Conservation (phyloP, 2,888 invertebrate genomes). For the Mesorhabditis sp. region DNA sequence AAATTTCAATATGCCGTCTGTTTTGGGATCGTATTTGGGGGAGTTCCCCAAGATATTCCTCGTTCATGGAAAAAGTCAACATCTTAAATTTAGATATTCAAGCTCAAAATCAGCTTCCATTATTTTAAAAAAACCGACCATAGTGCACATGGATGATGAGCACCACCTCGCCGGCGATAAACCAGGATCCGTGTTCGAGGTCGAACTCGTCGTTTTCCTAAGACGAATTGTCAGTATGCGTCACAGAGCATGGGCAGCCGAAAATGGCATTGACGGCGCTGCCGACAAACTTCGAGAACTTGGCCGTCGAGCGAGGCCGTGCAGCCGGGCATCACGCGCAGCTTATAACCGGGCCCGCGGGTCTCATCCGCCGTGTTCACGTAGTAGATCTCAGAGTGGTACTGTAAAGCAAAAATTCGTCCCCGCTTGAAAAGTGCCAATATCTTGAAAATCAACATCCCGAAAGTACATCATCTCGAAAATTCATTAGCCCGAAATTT, state of each 20-base stretch:
- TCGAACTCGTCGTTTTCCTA: conserved; percentile 17
- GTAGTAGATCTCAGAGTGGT: background rate
- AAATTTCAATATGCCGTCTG: too few relatives aligned
- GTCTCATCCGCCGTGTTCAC: background rate
- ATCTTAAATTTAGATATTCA: too few relatives aligned
- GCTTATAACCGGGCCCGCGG: background rate
- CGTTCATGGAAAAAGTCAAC: too few relatives aligned
- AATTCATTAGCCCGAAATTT: too few relatives aligned
- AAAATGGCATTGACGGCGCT: too few relatives aligned
- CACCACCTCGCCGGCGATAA: conserved; percentile 27
- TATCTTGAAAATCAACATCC: too few relatives aligned
- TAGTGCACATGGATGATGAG: conserved; percentile 39
- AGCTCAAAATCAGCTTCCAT: too few relatives aligned
- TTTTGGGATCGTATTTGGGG: too few relatives aligned
- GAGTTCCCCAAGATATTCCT: too few relatives aligned
- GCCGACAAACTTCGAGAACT: background rate
- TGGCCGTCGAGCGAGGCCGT: background rate
- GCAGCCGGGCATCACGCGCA: background rate
- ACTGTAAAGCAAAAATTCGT: background rate
- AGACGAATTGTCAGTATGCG: background rate
- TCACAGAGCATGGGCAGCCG: too few relatives aligned
- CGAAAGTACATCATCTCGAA: too few relatives aligned
- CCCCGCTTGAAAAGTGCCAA: background rate
- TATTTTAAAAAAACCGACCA: conserved; percentile 17
- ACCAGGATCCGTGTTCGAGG: conserved; percentile 32